Evolutionary conservation across 30 jellyfish, hydroid and myxozoan genomes (phyloP), one percentile per base, ranked within the genome.

Genomic region (Calvadosia cruxmelitensis): DNA sequence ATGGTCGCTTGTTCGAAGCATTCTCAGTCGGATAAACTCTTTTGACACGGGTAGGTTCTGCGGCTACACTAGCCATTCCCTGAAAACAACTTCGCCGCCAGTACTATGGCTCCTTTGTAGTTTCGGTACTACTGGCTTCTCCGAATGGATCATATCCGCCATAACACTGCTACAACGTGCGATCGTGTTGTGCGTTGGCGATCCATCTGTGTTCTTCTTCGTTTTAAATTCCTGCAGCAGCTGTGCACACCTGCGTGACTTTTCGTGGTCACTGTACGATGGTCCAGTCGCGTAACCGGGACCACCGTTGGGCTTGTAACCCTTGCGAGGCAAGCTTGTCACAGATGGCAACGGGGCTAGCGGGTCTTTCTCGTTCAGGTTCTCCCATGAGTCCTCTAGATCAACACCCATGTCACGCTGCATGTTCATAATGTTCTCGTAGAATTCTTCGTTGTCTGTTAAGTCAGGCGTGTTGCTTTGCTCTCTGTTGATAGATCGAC

Each of bases 31-130:
- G 29, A 49, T 28, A 63, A 49, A 63, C 2, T 5, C 12, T 29
- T 3, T 5, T 5, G 27, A 23, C 23, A 10, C 27, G 68, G 10
- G 27, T 5, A 53, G 25, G 27, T 53, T 53, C 27, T 10, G 31
- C 27, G 20, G 16, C 53, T 74, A 87, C n/a, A 89, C 98, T 29
- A 89, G 91, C 98, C 98, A 89, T 78, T 89, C 98, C 53, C 78
- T 85, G 49, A 63, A 89, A 50, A 81, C 93, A 52, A 89, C 87
- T 50, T 84, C 95, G 32, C 67, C 94, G 61, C 95, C 71, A 24
- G 76, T 89, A 69, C 93, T 80, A 63, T 73, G 75, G 24, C 95
- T 71, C 33, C 83, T 77, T 49, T 52, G 51, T 28, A 49, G 27
- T 27, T 92, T 94, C 5, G 95, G 91, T 73, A 74, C 66, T 1